Evolutionary conservation across 1,140 invertebrate genomes (phyloP), one percentile per base, ranked within the genome.

Genomic region (Paralvinella palmiformis): DNA sequence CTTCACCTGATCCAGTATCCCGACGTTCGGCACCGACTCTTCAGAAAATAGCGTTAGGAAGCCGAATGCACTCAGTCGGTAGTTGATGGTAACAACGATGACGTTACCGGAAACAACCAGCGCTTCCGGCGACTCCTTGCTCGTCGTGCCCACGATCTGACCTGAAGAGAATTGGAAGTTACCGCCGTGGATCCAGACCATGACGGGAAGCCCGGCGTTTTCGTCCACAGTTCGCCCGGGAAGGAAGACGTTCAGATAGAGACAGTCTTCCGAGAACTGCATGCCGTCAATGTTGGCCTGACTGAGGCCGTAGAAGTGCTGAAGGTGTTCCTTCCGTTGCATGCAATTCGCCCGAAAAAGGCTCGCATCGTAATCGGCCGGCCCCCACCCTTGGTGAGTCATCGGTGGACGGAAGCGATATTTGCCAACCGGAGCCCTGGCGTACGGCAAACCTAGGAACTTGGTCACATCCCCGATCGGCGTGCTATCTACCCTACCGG

Each of bases 1-100:
- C 41, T 63, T 20, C 6, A 62, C 29, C 61, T 74, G 72, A 56
- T 77, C 75, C 48, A 66, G 44, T 6, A 77, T 56, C 3, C 74
- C 75, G 53, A 67, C 67, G 60, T 77, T 77, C n/a, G 72, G 74
- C 3, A 66, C 13, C 1, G 62, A 32, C 10, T n/a, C 10, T 13
- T 41, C 37, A n/a, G 10, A 10, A 41, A 10, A 10, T n/a, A n/a
- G 10, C 10, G 10, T 41, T 10, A 41, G 37, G 37, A 41, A 41
- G 10, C 37, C 37, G 37, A 41, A 41, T 13, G 10, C 10, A n/a
- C n/a, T 41, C 10, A 41, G 37, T 10, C 37, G 37, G 37, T 41
- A 41, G 37, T 41, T 41, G 37, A 41, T 41, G 37, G 37, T 41
- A n/a, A 41, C n/a, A n/a, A 41, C n/a, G 37, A 41, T 41, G 37